Conservation (phyloP, 2,888 invertebrate species). For the Hypomecis punctinalis region DNA sequence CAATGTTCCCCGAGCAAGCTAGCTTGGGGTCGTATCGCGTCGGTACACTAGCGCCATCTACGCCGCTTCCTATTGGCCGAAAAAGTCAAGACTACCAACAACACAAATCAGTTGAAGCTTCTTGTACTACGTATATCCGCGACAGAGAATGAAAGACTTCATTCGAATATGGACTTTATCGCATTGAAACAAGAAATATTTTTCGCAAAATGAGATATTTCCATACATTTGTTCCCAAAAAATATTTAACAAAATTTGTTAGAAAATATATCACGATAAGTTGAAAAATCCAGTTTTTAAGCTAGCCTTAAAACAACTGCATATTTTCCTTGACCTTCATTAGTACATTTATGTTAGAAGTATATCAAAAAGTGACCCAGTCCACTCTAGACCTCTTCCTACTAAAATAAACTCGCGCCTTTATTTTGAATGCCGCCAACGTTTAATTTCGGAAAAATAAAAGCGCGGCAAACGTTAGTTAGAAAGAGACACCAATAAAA, state of each 20-base stretch:
- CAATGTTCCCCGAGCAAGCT: constrained; percentile 82
- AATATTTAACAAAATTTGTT: constrained; percentile 63
- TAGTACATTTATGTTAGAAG: constrained; percentile 71
- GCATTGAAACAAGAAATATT: constrained; percentile 8
- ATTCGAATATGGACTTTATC: constrained; percentile 54
- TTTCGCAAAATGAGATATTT: constrained; percentile 43
- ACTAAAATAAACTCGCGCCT: constrained; percentile 80
- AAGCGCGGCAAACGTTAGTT: constrained; percentile 81
- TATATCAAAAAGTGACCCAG: constrained; percentile 80
- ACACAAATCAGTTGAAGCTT: constrained; percentile 54
- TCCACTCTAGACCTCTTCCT: constrained; percentile 74
- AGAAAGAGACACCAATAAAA: constrained; percentile 84
- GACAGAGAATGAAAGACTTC: constrained; percentile 54
- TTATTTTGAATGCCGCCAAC: constrained; percentile 83
- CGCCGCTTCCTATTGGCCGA: constrained; percentile 70
- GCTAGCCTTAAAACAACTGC: constrained; percentile 42
- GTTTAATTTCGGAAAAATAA: constrained; percentile 75
- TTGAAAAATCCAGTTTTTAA: constrained; percentile 50
- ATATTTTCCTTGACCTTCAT: constrained; percentile 60
- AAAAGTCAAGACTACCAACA: constrained; percentile 69
- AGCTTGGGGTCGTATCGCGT: constrained; percentile 83
- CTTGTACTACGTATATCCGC: constrained; percentile 83
- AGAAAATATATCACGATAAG: constrained; percentile 57
- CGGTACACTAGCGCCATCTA: constrained; percentile 79
- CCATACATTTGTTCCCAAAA: constrained; percentile 77